A percentile compares a stretch with the other conserved stretches of the same genome.
These are phyloP conservation scores for Dendrolimus houi DNA, from an alignment of 2,888 invertebrate genomes.

Conservation along the genomic window DNA sequence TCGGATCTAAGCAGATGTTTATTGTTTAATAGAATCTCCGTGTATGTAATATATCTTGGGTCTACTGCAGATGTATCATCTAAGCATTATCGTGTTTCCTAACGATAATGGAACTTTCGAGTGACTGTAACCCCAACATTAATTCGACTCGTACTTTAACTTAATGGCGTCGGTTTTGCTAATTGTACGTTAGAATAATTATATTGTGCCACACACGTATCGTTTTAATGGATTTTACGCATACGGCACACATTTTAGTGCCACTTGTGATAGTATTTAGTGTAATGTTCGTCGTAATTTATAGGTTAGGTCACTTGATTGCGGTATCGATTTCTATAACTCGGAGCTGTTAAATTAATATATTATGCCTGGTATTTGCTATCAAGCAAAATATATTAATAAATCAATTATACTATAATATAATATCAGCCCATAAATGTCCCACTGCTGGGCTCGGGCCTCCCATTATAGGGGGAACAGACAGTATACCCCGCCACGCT, in stretches of 20 bases:
- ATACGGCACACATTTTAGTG: conserved; percentile 1
- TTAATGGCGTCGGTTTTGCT: conserved; percentile 72
- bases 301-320: neutral
- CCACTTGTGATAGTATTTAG: neutral
- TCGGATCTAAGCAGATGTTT: too few species aligned
- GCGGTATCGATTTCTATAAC: too few species aligned
- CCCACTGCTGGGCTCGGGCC: too few species aligned
- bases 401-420: too few species aligned
- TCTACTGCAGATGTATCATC: conserved; percentile 40
- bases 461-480: too few species aligned
- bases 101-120: conserved; percentile 74
- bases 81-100: conserved; percentile 56
- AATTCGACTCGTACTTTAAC: conserved; percentile 68
- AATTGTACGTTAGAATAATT: conserved; percentile 71
- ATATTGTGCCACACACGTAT: conserved; percentile 56
- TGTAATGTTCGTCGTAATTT: neutral
- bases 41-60: neutral
- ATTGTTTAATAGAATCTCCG: too few species aligned
- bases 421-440: too few species aligned
- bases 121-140: conserved; percentile 69
- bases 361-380: too few species aligned
- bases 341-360: too few species aligned
- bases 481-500: too few species aligned
- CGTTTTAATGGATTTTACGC: conserved; percentile 56
- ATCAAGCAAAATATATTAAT: too few species aligned